A percentile compares a stretch with the other conserved stretches of the same genome.
These are phyloP conservation scores for Microtus richardsoni DNA, from an alignment of 2,113 vertebrate genomes.

Conservation along the genomic window DNA sequence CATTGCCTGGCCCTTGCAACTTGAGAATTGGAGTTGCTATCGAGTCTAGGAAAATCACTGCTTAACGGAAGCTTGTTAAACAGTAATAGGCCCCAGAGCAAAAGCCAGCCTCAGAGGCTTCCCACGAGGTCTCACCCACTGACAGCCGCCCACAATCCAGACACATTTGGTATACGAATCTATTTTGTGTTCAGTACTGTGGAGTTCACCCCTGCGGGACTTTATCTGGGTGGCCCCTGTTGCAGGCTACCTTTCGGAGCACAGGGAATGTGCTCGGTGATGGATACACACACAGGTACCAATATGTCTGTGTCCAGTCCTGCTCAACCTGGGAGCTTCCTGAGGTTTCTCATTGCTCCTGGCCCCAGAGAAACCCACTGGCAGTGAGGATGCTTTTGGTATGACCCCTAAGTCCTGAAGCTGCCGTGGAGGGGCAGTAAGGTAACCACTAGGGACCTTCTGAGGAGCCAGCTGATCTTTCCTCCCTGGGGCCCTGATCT, in stretches of 20 bases:
- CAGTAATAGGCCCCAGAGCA: not conserved
- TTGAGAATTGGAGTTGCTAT: not conserved
- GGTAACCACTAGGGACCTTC: not conserved
- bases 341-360: accelerated
- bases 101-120: too few relatives aligned
- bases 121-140: not conserved
- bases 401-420: too few relatives aligned
- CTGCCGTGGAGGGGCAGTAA: too few relatives aligned
- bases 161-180: not conserved
- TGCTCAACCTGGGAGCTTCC: not conserved
- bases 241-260: not conserved
- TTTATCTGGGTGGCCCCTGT: not conserved
- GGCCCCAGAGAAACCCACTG: not conserved
- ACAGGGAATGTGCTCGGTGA: too few relatives aligned
- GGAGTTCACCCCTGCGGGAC: not conserved
- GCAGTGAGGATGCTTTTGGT: not conserved
- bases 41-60: not conserved
- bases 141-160: not conserved
- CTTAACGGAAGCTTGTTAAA: not conserved
- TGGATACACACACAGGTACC: not conserved
- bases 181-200: not conserved
- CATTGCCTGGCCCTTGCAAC: not conserved
- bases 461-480: too few relatives aligned
- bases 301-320: not conserved
- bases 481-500: not conserved